A percentile compares a stretch with the other conserved stretches of the same genome.
Conservation (phyloP, 2,113 vertebrate species). For the Butorides virescens region DNA sequence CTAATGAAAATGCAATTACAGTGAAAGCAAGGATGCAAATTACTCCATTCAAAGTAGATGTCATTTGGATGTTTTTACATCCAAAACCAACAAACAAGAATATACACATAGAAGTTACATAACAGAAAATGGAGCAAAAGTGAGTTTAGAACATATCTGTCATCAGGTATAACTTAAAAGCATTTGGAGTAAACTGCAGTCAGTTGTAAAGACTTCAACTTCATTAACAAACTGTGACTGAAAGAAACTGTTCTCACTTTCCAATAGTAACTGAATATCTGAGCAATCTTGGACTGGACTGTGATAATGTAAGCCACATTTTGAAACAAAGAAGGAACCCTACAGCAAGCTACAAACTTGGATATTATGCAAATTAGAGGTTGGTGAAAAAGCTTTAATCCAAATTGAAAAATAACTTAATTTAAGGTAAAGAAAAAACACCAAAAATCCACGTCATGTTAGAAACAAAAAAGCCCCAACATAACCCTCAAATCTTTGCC, state of each 20-base stretch:
- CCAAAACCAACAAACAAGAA: constrained; percentile 10
- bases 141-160: not conserved
- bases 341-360: not conserved
- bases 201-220: not conserved
- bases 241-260: constrained; percentile 14
- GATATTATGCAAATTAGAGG: not conserved
- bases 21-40: not conserved
- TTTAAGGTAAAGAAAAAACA: not conserved
- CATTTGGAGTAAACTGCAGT: not conserved
- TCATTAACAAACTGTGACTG: not conserved
- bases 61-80: not conserved
- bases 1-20: not conserved
- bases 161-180: not conserved
- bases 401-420: not conserved
- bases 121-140: not conserved
- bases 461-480: not conserved
- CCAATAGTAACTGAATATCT: not conserved
- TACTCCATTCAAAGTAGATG: not conserved
- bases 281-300: not conserved
- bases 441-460: not conserved
- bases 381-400: not conserved
- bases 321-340: not conserved
- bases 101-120: not conserved
- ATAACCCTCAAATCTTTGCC: not conserved
- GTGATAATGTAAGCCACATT: not conserved